A percentile compares a stretch with the other conserved stretches of the same genome.
Evolutionary conservation across 23 tunicate genomes (phyloP).

Genomic region (Trididemnum clinides): DNA sequence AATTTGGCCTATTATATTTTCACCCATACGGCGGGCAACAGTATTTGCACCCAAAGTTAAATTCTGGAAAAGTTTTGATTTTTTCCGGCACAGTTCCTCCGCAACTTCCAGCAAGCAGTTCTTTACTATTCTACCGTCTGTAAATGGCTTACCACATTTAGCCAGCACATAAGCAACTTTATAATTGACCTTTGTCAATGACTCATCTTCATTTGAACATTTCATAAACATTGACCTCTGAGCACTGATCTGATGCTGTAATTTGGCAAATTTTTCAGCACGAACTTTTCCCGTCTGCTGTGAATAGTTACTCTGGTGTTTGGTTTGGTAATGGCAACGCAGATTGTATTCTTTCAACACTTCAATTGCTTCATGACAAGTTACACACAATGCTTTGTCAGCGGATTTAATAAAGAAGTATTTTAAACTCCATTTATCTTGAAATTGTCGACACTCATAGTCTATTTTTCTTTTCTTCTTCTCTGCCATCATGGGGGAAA

Average conservation of each 20-base stretch:
- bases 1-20: not conserved
- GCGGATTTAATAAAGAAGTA: conserved; percentile 18
- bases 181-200: no score
- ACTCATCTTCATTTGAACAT: not conserved
- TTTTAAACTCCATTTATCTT: conserved; percentile 9
- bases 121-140: not conserved
- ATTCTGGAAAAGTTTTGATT: not conserved
- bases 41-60: not conserved
- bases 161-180: no score
- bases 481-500: no score
- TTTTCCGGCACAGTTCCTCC: not conserved
- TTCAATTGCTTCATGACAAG: not conserved
- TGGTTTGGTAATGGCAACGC: conserved; percentile 1
- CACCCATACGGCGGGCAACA: not conserved
- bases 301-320: conserved; percentile 4
- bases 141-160: no score
- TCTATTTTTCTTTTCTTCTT: no score
- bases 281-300: not conserved
- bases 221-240: not conserved
- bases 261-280: not conserved
- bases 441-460: no score
- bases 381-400: not conserved
- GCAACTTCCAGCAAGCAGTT: not conserved
- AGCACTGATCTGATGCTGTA: not conserved
- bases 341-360: conserved; percentile 24